Percentiles rank a stretch among this genome's conserved stretches.
phyloP scores from a whole-genome alignment of 1,140 invertebrate genomes.

The Leucophenga varia region DNA sequence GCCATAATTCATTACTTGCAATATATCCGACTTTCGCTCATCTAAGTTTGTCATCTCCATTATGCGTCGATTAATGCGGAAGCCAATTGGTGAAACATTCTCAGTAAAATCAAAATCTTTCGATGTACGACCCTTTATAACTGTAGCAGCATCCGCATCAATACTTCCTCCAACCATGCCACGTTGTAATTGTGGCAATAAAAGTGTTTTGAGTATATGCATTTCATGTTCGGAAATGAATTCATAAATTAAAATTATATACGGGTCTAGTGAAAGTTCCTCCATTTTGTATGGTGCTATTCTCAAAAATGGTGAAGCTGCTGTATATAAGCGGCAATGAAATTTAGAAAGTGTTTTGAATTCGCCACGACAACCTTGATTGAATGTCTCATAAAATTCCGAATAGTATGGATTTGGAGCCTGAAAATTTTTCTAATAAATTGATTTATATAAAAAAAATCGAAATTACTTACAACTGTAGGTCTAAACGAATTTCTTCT shows the following conservation, averaged over 20 bases:
- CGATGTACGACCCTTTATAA: not conserved
- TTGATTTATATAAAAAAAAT: too few relatives aligned
- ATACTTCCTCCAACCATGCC: not conserved
- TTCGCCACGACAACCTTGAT: not conserved
- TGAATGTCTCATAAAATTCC: not conserved
- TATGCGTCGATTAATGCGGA: not conserved
- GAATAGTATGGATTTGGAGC: not conserved
- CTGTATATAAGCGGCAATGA: conserved; percentile 2
- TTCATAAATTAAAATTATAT: conserved; percentile 4
- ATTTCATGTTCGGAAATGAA: conserved; percentile 8
- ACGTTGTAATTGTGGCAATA: not conserved
- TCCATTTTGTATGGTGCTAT: conserved; percentile 11
- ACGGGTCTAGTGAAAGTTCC: not conserved
- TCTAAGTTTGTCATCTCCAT: conserved; percentile 1
- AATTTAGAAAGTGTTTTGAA: not conserved
- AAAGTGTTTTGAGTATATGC: not conserved
- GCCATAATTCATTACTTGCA: conserved; percentile 7
- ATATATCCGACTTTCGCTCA: not conserved
- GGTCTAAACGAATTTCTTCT: too few relatives aligned
- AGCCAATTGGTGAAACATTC: not conserved
- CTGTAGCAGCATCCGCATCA: not conserved
- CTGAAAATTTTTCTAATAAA: too few relatives aligned
- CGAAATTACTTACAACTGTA: too few relatives aligned
- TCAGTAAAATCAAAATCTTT: not conserved
- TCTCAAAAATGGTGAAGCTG: not conserved